These are phyloP conservation scores for Lota lota DNA, from an alignment of 2,113 vertebrate species.

Conservation along the genomic window DNA sequence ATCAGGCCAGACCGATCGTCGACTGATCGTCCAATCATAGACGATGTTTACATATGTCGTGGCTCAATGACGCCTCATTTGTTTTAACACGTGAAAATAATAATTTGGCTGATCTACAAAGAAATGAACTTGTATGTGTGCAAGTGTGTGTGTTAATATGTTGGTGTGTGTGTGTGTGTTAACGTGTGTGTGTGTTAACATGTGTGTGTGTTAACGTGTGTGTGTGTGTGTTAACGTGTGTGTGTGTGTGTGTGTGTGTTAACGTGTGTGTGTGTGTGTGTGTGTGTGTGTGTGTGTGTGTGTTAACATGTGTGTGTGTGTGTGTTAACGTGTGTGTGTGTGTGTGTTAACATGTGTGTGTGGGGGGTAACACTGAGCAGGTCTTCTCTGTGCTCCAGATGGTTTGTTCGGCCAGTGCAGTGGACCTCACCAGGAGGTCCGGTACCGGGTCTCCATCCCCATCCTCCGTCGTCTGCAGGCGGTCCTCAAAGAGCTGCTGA, in stretches of 20 bases:
- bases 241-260: neutral
- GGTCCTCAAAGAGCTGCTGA: constrained; percentile 87
- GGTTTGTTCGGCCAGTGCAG: constrained; percentile 92
- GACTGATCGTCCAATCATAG: too few relatives aligned
- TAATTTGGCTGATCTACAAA: too few relatives aligned
- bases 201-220: neutral
- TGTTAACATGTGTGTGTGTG: neutral
- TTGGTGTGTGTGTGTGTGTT: constrained; percentile 13
- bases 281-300: neutral
- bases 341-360: too few relatives aligned
- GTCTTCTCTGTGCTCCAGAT: constrained; percentile 67
- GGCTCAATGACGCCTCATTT: too few relatives aligned
- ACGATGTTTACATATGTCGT: too few relatives aligned
- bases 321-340: neutral
- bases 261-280: neutral
- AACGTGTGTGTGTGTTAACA: neutral
- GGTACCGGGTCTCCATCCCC: constrained; percentile 82
- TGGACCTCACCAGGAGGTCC: constrained; percentile 71
- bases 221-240: neutral
- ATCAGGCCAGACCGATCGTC: too few relatives aligned
- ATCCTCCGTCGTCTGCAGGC: constrained; percentile 86
- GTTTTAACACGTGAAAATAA: too few relatives aligned
- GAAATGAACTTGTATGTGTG: constrained; percentile 8
- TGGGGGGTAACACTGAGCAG: too few relatives aligned
- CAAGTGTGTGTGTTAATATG: neutral